Percentiles rank a stretch among this genome's conserved stretches.
Conservation (phyloP, 2,797 vertebrate genomes). For the Carcharodon carcharias region DNA sequence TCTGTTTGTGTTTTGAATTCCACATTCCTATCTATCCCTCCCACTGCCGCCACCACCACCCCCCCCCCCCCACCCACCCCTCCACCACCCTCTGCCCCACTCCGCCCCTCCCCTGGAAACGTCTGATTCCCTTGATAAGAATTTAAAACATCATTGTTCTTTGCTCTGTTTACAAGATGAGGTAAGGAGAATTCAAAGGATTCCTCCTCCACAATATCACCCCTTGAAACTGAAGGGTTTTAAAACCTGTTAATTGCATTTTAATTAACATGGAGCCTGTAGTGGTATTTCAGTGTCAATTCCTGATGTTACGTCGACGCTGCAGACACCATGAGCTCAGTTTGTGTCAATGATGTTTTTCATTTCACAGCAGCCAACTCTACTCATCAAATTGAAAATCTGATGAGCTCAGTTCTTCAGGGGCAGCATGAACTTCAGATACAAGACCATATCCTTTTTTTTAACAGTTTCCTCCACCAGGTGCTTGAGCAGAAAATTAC, state of each 20-base stretch:
- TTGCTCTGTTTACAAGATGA: not conserved
- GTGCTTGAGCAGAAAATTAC: not conserved
- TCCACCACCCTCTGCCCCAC: too few species aligned
- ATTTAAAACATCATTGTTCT: not conserved
- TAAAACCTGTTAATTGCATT: not conserved
- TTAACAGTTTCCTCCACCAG: not conserved
- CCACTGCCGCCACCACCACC: too few species aligned
- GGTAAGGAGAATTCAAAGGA: not conserved
- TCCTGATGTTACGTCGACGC: not conserved
- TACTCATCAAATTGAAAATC: not conserved
- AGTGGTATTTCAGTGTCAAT: not conserved
- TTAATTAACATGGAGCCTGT: not conserved
- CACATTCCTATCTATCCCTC: too few species aligned
- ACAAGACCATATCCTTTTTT: not conserved
- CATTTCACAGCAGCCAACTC: constrained; percentile 5
- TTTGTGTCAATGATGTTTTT: not conserved
- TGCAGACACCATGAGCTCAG: not conserved
- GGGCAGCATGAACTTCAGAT: not conserved
- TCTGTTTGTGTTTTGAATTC: too few species aligned
- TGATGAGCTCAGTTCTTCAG: not conserved
- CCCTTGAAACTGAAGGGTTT: not conserved
- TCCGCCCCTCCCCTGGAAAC: too few species aligned
- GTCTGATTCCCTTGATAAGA: too few species aligned
- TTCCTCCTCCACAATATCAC: not conserved
- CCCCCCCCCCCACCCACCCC: too few species aligned